Evolutionary conservation across 2,888 invertebrate genomes (phyloP).

Genomic region (Harpalus rubripes): DNA sequence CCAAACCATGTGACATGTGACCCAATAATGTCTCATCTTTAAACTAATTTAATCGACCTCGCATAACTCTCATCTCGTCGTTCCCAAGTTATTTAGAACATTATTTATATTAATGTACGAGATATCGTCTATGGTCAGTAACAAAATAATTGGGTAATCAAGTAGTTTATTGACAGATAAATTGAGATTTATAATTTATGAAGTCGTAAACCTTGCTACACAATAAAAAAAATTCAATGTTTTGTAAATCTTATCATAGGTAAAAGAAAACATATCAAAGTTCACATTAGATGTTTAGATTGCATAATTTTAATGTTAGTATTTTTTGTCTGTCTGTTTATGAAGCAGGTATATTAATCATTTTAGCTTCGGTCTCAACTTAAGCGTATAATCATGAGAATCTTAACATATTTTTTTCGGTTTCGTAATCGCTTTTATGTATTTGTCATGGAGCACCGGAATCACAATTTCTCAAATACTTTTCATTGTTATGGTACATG

Average conservation of each 20-base stretch:
- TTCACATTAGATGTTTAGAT: not conserved
- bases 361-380: no score
- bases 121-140: conserved; percentile 15
- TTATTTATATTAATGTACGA: not conserved
- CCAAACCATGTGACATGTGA: not conserved
- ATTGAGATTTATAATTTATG: not conserved
- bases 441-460: not conserved
- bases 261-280: conserved; percentile 9
- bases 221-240: no score
- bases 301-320: not conserved
- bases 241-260: not conserved
- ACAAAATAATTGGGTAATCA: not conserved
- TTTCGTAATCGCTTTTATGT: no score
- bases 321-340: not conserved
- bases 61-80: not conserved
- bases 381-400: no score
- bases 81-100: not conserved
- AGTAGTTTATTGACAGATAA: not conserved
- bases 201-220: not conserved
- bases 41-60: not conserved
- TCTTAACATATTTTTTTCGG: no score
- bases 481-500: not conserved
- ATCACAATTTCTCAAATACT: not conserved
- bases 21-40: not conserved
- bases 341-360: not conserved